Conservation (phyloP, 2,888 invertebrate genomes). For the Ornithoptera priamus region DNA sequence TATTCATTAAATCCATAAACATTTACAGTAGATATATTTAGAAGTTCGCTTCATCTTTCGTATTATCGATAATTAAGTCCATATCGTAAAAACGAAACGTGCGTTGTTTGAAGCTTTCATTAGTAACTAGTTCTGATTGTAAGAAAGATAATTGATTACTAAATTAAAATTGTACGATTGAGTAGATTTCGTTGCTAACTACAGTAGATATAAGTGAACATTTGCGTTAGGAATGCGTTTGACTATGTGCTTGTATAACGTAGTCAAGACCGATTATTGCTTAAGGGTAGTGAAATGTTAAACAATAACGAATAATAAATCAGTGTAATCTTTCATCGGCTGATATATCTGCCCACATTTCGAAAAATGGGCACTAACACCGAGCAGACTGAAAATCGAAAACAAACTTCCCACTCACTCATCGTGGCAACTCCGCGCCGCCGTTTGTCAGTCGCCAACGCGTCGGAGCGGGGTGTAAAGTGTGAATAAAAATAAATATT, state of each 20-base stretch:
- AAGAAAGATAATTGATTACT: neutral
- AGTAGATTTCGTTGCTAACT: neutral
- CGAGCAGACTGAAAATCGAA: constrained; percentile 33
- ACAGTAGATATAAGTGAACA: neutral
- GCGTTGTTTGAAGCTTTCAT: too few species aligned
- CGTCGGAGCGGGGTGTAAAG: constrained; percentile 51
- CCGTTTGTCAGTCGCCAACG: constrained; percentile 40
- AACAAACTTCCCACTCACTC: constrained; percentile 34
- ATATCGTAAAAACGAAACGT: too few species aligned
- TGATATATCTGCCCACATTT: constrained; percentile 18
- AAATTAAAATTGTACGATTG: neutral
- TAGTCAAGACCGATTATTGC: neutral
- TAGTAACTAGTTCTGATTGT: too few species aligned
- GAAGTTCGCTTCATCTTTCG: neutral
- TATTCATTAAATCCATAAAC: neutral
- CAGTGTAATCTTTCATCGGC: constrained; percentile 22
- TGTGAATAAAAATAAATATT: constrained; percentile 71
- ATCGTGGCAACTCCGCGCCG: constrained; percentile 32
- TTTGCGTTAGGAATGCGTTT: neutral
- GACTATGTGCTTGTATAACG: neutral
- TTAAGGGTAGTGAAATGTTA: neutral
- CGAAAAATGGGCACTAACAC: constrained; percentile 31
- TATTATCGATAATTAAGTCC: too few species aligned
- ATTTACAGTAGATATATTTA: neutral
- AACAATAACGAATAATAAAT: constrained; percentile 21